Conservation (phyloP, 2,888 invertebrate species). For the Monochamus alternatus region DNA sequence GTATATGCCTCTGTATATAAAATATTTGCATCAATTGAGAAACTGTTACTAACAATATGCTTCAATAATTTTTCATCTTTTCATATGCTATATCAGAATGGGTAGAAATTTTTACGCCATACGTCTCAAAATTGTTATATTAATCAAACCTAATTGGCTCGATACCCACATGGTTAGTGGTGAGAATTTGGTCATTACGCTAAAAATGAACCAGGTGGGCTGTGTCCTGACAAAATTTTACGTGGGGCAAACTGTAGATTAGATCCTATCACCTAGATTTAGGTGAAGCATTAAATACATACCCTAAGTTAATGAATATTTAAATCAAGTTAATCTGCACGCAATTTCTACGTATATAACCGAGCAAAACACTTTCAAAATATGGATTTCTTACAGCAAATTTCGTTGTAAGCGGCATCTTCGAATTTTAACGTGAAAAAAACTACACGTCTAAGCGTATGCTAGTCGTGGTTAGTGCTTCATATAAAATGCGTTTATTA, state of each 20-base stretch:
- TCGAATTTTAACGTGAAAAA: no score
- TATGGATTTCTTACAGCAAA: background rate
- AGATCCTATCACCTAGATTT: conserved; percentile 14
- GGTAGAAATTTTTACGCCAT: background rate
- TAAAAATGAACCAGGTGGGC: conserved; percentile 18
- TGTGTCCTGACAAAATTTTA: conserved; percentile 2
- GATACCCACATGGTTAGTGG: no score
- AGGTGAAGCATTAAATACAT: conserved; percentile 1
- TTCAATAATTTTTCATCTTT: no score
- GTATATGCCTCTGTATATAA: no score
- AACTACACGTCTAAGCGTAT: background rate
- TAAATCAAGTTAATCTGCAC: conserved; percentile 13
- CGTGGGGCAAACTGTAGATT: conserved; percentile 3
- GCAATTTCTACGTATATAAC: background rate
- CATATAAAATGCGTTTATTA: background rate
- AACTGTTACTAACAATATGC: no score
- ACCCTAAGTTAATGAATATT: conserved; percentile 20
- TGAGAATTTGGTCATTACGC: conserved; percentile 10
- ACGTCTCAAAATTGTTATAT: background rate
- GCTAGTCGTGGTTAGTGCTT: background rate
- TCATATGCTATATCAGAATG: no score
- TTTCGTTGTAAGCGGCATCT: no score
- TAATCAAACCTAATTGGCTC: background rate
- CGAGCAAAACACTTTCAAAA: background rate
- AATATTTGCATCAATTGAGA: no score